Evolutionary conservation across 2,113 vertebrate species (phyloP).

Genomic region (Hucho hucho): DNA sequence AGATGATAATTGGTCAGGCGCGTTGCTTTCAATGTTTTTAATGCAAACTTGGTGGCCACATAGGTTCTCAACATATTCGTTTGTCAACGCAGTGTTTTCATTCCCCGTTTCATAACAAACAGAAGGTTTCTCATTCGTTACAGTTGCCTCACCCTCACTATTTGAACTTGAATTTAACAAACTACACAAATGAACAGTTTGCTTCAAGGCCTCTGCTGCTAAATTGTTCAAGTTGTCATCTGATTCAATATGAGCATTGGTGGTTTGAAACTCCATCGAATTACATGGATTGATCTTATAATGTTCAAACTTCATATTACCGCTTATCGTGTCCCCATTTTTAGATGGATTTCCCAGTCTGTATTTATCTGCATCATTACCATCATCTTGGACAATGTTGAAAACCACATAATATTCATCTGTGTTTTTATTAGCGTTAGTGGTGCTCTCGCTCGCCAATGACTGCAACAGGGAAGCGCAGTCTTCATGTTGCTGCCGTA

Average conservation of each 20-base stretch:
- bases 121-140: constrained; percentile 9
- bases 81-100: constrained; percentile 54
- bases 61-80: constrained; percentile 58
- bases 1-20: constrained; percentile 28
- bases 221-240: constrained; percentile 30
- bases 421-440: background rate
- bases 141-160: background rate
- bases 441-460: background rate
- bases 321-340: constrained; percentile 34
- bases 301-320: constrained; percentile 12
- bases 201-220: constrained; percentile 20
- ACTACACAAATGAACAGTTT: constrained; percentile 11
- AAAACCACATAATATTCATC: constrained; percentile 74
- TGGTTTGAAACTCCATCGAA: constrained; percentile 45
- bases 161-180: background rate
- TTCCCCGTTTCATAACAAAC: constrained; percentile 16
- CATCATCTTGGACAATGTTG: constrained; percentile 67
- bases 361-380: constrained; percentile 1
- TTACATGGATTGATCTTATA: background rate
- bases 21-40: constrained; percentile 32
- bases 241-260: constrained; percentile 21
- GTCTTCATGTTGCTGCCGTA: constrained; percentile 61
- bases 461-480: constrained; percentile 33
- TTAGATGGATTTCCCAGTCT: constrained; percentile 8
- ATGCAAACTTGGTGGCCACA: constrained; percentile 33